Conservation (phyloP, 1,140 invertebrate species). For the Solen grandis region DNA sequence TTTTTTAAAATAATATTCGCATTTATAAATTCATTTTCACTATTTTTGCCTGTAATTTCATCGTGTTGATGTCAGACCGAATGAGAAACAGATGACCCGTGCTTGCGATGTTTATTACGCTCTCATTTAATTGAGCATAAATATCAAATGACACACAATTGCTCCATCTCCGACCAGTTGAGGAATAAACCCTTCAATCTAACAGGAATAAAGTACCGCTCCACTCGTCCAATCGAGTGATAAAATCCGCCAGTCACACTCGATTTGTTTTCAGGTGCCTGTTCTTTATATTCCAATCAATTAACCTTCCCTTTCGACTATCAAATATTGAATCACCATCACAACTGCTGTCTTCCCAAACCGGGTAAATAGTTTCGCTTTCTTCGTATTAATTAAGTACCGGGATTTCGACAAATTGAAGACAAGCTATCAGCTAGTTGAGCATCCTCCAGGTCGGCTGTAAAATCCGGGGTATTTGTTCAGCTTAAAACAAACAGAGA, state of each 20-base stretch:
- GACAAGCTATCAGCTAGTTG: too few species aligned
- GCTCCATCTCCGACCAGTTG: too few species aligned
- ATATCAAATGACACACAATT: too few species aligned
- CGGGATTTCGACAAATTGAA: too few species aligned
- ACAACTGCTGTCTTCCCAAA: background rate
- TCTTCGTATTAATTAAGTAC: background rate
- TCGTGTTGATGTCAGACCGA: too few species aligned
- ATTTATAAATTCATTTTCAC: too few species aligned
- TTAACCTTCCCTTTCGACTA: background rate
- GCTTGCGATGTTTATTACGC: too few species aligned
- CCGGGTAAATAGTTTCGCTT: background rate
- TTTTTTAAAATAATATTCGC: too few species aligned
- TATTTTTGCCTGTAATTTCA: too few species aligned
- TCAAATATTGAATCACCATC: background rate
- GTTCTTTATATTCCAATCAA: background rate
- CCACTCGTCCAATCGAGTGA: background rate
- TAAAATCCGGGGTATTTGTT: background rate
- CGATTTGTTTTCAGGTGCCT: background rate
- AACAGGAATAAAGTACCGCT: background rate
- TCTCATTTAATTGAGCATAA: too few species aligned
- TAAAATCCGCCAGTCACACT: background rate
- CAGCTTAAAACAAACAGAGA: background rate
- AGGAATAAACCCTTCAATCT: too few species aligned
- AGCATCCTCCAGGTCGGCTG: background rate
- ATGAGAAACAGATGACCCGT: too few species aligned